Evolutionary conservation across 2,113 vertebrate species (phyloP), one percentile per base, ranked within the genome.

Genomic region (Xiphophorus maculatus): DNA sequence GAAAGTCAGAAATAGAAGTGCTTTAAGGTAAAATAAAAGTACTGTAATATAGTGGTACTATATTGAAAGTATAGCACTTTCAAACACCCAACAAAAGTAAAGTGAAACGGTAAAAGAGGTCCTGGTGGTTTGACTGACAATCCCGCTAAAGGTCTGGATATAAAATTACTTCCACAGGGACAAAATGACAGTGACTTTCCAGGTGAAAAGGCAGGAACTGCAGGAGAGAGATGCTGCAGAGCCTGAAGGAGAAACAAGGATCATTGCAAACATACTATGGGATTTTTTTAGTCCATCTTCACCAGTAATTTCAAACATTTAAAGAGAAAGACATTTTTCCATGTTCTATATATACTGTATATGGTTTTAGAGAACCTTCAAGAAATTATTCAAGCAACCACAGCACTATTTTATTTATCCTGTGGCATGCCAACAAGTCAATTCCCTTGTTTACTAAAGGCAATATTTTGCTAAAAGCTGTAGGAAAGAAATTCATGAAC

Each of bases 111-210:
- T 54, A 74, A 69, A 79, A 74, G 62, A 74, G 58, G 73, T 79
- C 85, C 79, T 76, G 29, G n/a, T 77, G 83, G 79, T 72, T 87
- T 88, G 78, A 83, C 75, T 72, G 75, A 63, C 74, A 77, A 71
- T 84, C 74, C 80, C 89, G 83, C 83, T 85, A 85, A 66, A 83
- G 67, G 80, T 58, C 66, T 88, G 76, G 63, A 77, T 83, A 27
- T 73, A 72, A 92, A 94, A 92, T 88, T 90, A 88, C 79, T 92
- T 87, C 84, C 78, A 84, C 54, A 32, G 80, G 85, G 76, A 79
- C 79, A 84, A 90, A 94, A 90, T 87, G 82, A 84, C 79, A 74
- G 82, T 83, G 74, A 88, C 80, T 85, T 82, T 85, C 81, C 37
- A 51, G 37, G 85, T 87, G 87, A 87, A 87, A 87, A 84, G 65